These are phyloP conservation scores for Cyphomyrmex costatus DNA, from an alignment of 1,140 invertebrate genomes.

Conservation along the genomic window DNA sequence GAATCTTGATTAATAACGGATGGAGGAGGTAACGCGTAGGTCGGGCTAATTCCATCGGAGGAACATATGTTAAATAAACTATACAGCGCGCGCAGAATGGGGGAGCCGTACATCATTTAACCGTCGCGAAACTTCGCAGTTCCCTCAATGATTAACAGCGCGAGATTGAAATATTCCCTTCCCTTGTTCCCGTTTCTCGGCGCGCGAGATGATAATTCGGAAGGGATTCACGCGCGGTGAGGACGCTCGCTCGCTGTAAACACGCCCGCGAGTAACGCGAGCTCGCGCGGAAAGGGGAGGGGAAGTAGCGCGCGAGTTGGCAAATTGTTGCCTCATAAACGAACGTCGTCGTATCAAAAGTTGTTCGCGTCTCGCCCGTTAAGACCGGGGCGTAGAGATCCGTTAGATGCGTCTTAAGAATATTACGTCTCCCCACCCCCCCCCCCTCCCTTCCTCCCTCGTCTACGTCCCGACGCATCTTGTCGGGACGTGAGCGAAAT, in stretches of 20 bases:
- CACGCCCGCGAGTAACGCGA: not conserved
- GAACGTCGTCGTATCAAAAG: slow-evolving; percentile 33
- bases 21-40: slow-evolving; percentile 9
- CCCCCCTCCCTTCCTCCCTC: not conserved
- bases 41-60: slow-evolving; percentile 43
- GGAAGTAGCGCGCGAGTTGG: not conserved
- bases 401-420: slow-evolving; percentile 53
- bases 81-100: not conserved
- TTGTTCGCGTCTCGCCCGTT: slow-evolving; percentile 5
- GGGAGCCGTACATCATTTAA: slow-evolving; percentile 35
- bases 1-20: slow-evolving; percentile 61
- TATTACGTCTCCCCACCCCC: slow-evolving; percentile 8
- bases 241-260: not conserved
- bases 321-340: slow-evolving; percentile 39
- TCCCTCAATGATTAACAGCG: slow-evolving; percentile 44
- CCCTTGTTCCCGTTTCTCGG: not conserved
- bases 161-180: slow-evolving; percentile 41
- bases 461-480: slow-evolving; percentile 18
- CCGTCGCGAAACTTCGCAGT: slow-evolving; percentile 20
- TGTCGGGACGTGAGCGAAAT: slow-evolving; percentile 50
- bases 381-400: not conserved
- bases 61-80: slow-evolving; percentile 56
- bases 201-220: not conserved
- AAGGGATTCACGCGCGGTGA: not conserved
- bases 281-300: not conserved